These are phyloP conservation scores for Odontocerum albicorne DNA, from an alignment of 2,888 invertebrate species.

Conservation along the genomic window DNA sequence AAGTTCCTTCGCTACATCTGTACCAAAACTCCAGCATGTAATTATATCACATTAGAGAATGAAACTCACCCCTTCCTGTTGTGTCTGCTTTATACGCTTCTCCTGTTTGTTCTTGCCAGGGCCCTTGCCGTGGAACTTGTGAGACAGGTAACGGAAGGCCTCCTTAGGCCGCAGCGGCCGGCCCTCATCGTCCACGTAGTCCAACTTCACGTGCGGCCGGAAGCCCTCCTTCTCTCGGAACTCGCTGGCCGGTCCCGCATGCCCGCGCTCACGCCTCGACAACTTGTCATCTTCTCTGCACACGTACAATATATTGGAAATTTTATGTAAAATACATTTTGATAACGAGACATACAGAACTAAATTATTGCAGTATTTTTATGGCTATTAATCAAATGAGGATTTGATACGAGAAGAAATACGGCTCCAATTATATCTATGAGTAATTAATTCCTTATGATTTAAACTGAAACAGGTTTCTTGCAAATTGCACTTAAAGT, in stretches of 20 bases:
- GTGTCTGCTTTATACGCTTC: conserved; percentile 91
- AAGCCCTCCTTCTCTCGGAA: conserved; percentile 91
- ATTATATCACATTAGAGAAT: no score
- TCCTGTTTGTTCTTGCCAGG: conserved; percentile 98
- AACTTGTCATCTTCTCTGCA: conserved; percentile 77
- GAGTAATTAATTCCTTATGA: no score
- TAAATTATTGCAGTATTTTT: no score
- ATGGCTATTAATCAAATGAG: no score
- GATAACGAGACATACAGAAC: no score
- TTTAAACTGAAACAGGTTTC: no score
- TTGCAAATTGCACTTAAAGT: no score
- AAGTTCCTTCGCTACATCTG: no score
- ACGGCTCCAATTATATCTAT: no score
- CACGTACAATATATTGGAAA: no score
- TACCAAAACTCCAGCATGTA: no score
- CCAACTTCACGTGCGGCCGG: conserved; percentile 91
- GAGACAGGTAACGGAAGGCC: conserved; percentile 94
- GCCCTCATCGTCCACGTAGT: conserved; percentile 97
- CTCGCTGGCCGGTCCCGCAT: conserved; percentile 83
- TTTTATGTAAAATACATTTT: background rate
- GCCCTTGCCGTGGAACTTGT: conserved; percentile 99
- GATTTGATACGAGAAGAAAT: no score
- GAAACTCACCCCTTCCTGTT: conserved; percentile 88
- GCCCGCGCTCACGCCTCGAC: conserved; percentile 69
- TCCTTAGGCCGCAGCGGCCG: conserved; percentile 91